These are phyloP conservation scores for Pogoniulus pusillus DNA, from an alignment of 2,797 vertebrate genomes.

Conservation along the genomic window DNA sequence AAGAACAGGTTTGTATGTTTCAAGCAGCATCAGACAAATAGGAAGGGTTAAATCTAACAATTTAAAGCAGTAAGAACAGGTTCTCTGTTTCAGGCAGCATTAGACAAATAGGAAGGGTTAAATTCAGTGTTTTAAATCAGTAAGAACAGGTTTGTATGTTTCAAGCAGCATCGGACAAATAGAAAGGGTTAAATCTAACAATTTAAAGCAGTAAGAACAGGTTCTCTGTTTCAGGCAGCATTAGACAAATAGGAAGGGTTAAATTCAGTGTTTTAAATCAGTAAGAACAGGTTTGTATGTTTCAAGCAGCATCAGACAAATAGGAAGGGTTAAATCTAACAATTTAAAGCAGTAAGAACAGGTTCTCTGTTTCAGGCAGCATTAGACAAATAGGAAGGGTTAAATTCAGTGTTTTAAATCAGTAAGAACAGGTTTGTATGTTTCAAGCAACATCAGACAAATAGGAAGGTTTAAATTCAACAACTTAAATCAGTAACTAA, in stretches of 20 bases:
- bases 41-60: neutral
- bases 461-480: too few species aligned
- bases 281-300: neutral
- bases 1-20: neutral
- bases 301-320: neutral
- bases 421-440: neutral
- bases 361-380: neutral
- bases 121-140: neutral
- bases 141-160: neutral
- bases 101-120: neutral
- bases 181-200: neutral
- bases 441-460: neutral
- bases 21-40: neutral
- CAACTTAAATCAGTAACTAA: neutral
- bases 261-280: neutral
- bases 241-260: neutral
- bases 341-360: too few species aligned
- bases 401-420: neutral
- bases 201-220: neutral
- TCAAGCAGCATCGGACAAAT: neutral
- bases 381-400: neutral
- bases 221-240: neutral
- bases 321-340: neutral
- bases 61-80: neutral
- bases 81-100: neutral